These are phyloP conservation scores for Drosophila kanapiae DNA, from an alignment of 1,140 invertebrate genomes.

Conservation along the genomic window DNA sequence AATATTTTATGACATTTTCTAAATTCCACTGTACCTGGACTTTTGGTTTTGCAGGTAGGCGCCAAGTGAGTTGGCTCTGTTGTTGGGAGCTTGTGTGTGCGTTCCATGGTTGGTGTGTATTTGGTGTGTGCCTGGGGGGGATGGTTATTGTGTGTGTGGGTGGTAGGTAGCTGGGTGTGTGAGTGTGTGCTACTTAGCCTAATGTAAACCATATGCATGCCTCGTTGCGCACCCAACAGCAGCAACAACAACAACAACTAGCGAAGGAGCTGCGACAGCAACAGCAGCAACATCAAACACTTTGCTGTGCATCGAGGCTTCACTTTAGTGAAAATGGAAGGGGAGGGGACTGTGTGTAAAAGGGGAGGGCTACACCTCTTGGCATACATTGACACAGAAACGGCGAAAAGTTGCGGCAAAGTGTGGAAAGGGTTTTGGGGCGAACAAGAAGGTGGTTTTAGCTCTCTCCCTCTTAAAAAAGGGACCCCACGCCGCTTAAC, in stretches of 20 bases:
- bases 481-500: not conserved
- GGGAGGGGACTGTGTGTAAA: not conserved
- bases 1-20: not conserved
- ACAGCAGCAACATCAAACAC: constrained; percentile 66
- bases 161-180: constrained; percentile 2
- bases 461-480: not conserved
- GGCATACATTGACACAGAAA: constrained; percentile 77
- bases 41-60: constrained; percentile 54
- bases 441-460: constrained; percentile 1
- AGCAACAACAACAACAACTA: constrained; percentile 27
- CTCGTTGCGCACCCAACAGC: constrained; percentile 64
- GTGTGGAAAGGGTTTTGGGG: constrained; percentile 10
- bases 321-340: constrained; percentile 38
- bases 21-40: constrained; percentile 25
- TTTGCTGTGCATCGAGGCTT: constrained; percentile 70
- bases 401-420: constrained; percentile 29
- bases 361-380: constrained; percentile 34
- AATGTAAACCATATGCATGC: constrained; percentile 78
- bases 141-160: constrained; percentile 9
- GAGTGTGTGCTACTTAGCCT: constrained; percentile 75
- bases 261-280: constrained; percentile 9
- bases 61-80: constrained; percentile 46
- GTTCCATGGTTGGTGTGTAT: constrained; percentile 6
- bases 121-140: constrained; percentile 8
- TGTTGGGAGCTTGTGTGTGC: constrained; percentile 11